These are phyloP conservation scores for Microtus oregoni DNA, from an alignment of 2,113 vertebrate species.

Conservation along the genomic window DNA sequence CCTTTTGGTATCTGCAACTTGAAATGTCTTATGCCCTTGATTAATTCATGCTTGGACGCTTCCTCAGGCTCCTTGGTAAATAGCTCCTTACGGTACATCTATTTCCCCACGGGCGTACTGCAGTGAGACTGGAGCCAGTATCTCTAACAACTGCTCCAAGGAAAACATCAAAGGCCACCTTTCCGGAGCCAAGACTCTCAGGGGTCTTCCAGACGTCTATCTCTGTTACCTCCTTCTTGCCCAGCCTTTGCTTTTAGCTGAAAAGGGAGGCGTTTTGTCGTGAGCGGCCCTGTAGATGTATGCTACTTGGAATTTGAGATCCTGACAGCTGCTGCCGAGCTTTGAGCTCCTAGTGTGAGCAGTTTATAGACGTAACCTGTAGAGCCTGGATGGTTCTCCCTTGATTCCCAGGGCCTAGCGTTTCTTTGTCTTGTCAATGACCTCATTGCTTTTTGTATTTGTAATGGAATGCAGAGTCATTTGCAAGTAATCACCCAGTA, in stretches of 20 bases:
- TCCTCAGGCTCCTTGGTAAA: slow-evolving; percentile 61
- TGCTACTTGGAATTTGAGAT: slow-evolving; percentile 31
- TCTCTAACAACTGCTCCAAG: slow-evolving; percentile 77
- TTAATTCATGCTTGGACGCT: slow-evolving; percentile 65
- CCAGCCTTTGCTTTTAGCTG: slow-evolving; percentile 72
- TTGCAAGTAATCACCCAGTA: slow-evolving; percentile 69
- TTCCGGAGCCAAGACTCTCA: slow-evolving; percentile 77
- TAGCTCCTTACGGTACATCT: slow-evolving; percentile 56
- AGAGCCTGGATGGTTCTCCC: neutral
- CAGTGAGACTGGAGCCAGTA: slow-evolving; percentile 48
- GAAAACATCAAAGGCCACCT: slow-evolving; percentile 77
- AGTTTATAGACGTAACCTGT: slow-evolving; percentile 6
- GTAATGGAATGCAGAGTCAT: slow-evolving; percentile 74
- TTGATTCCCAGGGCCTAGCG: slow-evolving; percentile 40
- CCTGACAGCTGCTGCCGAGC: slow-evolving; percentile 30
- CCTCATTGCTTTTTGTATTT: slow-evolving; percentile 68
- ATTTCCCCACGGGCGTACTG: slow-evolving; percentile 38
- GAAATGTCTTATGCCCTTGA: slow-evolving; percentile 67
- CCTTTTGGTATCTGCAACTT: slow-evolving; percentile 36
- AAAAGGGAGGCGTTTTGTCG: slow-evolving; percentile 44
- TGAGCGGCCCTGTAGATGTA: neutral
- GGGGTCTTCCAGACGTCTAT: slow-evolving; percentile 71
- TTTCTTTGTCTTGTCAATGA: slow-evolving; percentile 71
- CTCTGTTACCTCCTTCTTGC: slow-evolving; percentile 77
- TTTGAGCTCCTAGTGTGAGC: slow-evolving; percentile 45